Percentiles rank a stretch among this genome's conserved stretches.
Conservation (phyloP, 2,797 vertebrate species). For the Leptodactylus fallax region DNA sequence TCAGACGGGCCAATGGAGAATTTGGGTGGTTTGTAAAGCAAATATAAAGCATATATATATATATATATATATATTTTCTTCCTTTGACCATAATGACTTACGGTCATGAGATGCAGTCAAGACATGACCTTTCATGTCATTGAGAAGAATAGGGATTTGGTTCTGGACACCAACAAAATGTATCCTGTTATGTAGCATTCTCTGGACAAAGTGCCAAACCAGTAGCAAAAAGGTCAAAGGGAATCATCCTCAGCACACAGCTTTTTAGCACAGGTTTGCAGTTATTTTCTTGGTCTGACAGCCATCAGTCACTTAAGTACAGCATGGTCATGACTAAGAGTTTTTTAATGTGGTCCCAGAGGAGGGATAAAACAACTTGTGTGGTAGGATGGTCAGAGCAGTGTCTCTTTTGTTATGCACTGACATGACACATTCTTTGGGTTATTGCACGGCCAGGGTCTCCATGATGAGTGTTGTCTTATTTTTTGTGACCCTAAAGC, state of each 20-base stretch:
- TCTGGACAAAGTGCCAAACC: slow-evolving; percentile 37
- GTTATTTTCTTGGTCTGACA: slow-evolving; percentile 37
- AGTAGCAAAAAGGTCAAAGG: slow-evolving; percentile 50
- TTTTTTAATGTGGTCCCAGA: slow-evolving; percentile 61
- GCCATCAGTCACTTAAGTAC: slow-evolving; percentile 55
- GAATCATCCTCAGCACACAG: slow-evolving; percentile 25
- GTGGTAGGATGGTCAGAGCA: slow-evolving; percentile 50
- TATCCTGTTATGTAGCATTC: slow-evolving; percentile 16
- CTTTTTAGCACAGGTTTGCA: slow-evolving; percentile 49
- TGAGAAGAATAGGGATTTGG: slow-evolving; percentile 34
- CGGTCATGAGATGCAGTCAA: neutral
- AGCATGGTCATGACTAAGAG: slow-evolving; percentile 52
- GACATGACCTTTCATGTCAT: slow-evolving; percentile 40
- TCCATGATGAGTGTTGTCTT: neutral
- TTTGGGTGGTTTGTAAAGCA: neutral
- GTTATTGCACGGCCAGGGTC: neutral
- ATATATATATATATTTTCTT: neutral
- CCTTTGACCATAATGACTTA: neutral
- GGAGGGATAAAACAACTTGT: slow-evolving; percentile 55
- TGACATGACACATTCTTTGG: slow-evolving; percentile 53
- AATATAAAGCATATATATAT: no score
- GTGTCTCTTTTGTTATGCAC: slow-evolving; percentile 42
- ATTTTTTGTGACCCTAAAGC: neutral
- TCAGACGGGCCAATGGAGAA: neutral
- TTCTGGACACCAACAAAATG: slow-evolving; percentile 30